Base-by-base conservation (phyloP, 2,113 vertebrate genomes). In the Cepphus grylle region DNA sequence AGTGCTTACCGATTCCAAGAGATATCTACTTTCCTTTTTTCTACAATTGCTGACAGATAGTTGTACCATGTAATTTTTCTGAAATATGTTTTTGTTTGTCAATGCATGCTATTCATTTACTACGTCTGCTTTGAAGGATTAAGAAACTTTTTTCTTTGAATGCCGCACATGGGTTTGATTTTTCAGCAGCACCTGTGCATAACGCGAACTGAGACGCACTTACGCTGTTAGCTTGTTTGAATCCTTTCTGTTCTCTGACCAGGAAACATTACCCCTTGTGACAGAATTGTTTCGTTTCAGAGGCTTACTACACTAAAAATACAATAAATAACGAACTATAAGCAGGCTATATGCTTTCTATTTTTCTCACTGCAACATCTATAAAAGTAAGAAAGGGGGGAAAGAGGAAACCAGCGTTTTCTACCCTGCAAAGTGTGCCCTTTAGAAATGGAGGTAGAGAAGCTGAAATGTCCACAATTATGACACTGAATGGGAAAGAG, bases 71-170 rank as follows among this genome's bases (percentile, higher is more conserved):
- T 73, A 58, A 36, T 81, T 96, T 96, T 95, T 91, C 79, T 93
- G 79, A 81, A 93, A 65, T 94, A 90, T 83, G 1, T 61, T 96
- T 93, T 95, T 92, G 20, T 86, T 96, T 81, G 76, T 96, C 67
- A 84, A 3, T 67, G 53, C 47, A 32, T 86, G 23, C 47, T 95
- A 76, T 76, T 87, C 22, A 52, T 82, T 93, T 90, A 50, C 32
- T 83, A 81, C 63, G 53, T 88, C 70, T 86, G n/a, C 45, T 96
- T 93, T 96, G 95, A 96, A 81, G 74, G 78, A 96, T 83, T 94
- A 94, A 93, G 91, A 93, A 93, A 67, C 32, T 66, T 72, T 91
- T 74, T 90, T 78, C 36, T 89, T 84, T 97, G 78, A 89, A 84
- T 63, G 69, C 53, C 43, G 38, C 76, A 52, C 47, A 55, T 56